A percentile compares a stretch with the other conserved stretches of the same genome.
These are phyloP conservation scores for Eufriesea mexicana DNA, from an alignment of 1,140 invertebrate genomes.

Conservation along the genomic window DNA sequence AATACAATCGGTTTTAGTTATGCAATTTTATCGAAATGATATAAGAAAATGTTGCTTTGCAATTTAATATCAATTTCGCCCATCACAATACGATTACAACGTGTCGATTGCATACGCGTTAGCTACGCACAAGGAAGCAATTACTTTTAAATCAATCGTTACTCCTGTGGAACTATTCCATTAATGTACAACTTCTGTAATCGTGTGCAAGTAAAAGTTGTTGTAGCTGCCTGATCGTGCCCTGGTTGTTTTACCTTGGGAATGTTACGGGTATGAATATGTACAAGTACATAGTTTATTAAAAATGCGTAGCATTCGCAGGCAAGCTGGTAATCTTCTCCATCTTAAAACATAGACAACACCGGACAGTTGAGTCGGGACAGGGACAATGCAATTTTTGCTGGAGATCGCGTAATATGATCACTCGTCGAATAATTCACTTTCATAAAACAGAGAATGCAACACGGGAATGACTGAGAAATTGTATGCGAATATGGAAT, in stretches of 20 bases:
- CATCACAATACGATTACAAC: not conserved
- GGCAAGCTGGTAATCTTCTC: not conserved
- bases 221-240: not conserved
- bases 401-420: not conserved
- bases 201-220: constrained; percentile 33
- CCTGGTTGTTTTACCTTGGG: constrained; percentile 26
- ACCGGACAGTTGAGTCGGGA: not conserved
- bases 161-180: not conserved
- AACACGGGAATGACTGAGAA: no score
- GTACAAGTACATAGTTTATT: not conserved
- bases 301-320: constrained; percentile 37
- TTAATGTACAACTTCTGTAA: constrained; percentile 13
- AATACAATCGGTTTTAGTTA: no score
- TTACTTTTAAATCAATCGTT: constrained; percentile 25
- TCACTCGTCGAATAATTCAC: no score
- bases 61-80: constrained; percentile 1
- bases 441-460: no score
- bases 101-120: not conserved
- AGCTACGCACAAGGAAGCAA: constrained; percentile 20
- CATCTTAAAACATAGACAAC: not conserved
- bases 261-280: constrained; percentile 16
- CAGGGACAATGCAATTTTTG: not conserved
- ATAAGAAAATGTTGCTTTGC: not conserved
- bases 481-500: no score
- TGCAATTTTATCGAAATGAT: no score